Percentiles rank a stretch among this genome's conserved stretches.
phyloP scores from a whole-genome alignment of 2,888 invertebrate genomes.

The Priocnemis perturbator region DNA sequence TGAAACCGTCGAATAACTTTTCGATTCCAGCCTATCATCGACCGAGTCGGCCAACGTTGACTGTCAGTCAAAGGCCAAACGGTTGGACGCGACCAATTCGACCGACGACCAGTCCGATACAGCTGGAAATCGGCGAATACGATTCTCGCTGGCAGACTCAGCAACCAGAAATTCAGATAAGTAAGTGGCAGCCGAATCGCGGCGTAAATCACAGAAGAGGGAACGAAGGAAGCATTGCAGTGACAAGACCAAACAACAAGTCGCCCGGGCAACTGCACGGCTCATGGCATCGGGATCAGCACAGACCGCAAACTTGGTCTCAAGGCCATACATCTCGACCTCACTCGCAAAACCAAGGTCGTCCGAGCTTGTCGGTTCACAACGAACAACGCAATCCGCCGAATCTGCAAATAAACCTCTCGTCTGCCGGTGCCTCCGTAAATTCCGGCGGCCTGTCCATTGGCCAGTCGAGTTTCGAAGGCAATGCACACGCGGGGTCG shows the following conservation, averaged over 20 bases:
- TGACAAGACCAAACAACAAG: too few relatives aligned
- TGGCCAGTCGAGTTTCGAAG: constrained; percentile 57
- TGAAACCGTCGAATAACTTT: neutral
- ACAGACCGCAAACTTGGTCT: neutral
- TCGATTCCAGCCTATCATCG: neutral
- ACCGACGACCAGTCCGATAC: constrained; percentile 28
- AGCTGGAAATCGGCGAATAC: constrained; percentile 37
- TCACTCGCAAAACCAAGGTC: constrained; percentile 9
- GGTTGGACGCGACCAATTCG: neutral
- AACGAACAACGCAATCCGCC: constrained; percentile 1
- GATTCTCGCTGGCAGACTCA: constrained; percentile 35
- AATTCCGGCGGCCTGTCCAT: constrained; percentile 57
- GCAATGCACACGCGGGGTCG: constrained; percentile 9
- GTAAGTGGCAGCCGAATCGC: constrained; percentile 39
- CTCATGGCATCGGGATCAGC: too few relatives aligned
- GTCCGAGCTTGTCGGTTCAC: constrained; percentile 7
- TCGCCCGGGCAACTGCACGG: too few relatives aligned
- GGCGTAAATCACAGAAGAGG: neutral
- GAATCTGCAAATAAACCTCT: neutral
- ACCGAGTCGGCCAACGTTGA: constrained; percentile 23
- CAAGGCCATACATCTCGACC: constrained; percentile 2
- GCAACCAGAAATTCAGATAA: constrained; percentile 47
- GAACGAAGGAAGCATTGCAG: too few relatives aligned
- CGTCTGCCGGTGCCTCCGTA: neutral
- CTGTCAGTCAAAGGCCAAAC: constrained; percentile 26